These are phyloP conservation scores for Sphaerophoria rueppellii DNA, from an alignment of 2,888 invertebrate genomes.

Conservation along the genomic window DNA sequence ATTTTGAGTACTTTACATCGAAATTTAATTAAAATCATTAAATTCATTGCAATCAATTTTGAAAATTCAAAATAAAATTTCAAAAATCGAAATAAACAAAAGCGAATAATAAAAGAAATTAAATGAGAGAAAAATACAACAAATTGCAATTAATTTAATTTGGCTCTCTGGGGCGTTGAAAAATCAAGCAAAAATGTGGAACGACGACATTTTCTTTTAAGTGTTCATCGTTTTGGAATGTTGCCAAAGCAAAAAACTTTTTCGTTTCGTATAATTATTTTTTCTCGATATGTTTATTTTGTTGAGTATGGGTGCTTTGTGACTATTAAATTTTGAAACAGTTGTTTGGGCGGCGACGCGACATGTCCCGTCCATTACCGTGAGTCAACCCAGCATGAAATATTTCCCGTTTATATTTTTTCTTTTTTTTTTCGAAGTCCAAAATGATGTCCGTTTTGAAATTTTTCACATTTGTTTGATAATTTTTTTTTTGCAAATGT, in stretches of 20 bases:
- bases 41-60: conserved; percentile 59
- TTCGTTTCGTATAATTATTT: conserved; percentile 4
- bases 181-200: conserved; percentile 68
- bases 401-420: conserved; percentile 57
- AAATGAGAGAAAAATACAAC: conserved; percentile 7
- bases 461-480: conserved; percentile 59
- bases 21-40: conserved; percentile 63
- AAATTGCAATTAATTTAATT: conserved; percentile 71
- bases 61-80: conserved; percentile 31
- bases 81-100: background rate
- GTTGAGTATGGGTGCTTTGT: conserved; percentile 33
- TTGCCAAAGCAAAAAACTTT: conserved; percentile 57
- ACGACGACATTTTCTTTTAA: conserved; percentile 73
- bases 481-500: conserved; percentile 35
- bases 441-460: conserved; percentile 53
- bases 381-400: conserved; percentile 67
- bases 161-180: conserved; percentile 65
- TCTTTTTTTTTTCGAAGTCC: conserved; percentile 37
- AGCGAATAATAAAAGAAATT: conserved; percentile 9
- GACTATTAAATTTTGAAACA: conserved; percentile 66
- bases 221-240: conserved; percentile 69
- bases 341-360: conserved; percentile 41
- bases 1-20: conserved; percentile 2
- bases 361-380: conserved; percentile 38
- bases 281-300: background rate